Conservation (phyloP, 2,888 invertebrate species). For the Panopea generosa region DNA sequence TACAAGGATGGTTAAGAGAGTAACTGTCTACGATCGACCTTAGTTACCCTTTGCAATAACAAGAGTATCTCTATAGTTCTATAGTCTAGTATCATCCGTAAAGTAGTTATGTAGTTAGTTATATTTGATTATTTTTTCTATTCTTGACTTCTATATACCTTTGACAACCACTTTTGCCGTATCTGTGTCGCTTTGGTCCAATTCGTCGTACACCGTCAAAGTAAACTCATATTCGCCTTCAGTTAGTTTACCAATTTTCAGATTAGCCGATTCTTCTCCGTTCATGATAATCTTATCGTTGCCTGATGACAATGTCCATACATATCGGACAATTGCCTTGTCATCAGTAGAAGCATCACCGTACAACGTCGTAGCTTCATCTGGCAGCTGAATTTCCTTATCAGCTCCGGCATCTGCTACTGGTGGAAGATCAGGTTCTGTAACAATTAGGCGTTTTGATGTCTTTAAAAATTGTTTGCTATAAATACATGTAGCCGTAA, state of each 20-base stretch:
- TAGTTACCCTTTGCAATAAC: too few species aligned
- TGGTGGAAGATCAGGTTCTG: not conserved
- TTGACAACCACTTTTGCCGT: slow-evolving; percentile 29
- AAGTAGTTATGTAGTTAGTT: too few species aligned
- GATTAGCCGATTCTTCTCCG: not conserved
- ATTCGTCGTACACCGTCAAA: slow-evolving; percentile 35
- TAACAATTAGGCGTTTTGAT: too few species aligned
- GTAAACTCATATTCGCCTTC: slow-evolving; percentile 37
- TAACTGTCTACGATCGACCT: too few species aligned
- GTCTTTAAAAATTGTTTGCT: too few species aligned
- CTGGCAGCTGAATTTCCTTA: slow-evolving; percentile 14
- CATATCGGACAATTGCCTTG: slow-evolving; percentile 22
- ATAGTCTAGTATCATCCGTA: too few species aligned
- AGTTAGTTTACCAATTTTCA: slow-evolving; percentile 14
- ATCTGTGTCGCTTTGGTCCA: slow-evolving; percentile 41
- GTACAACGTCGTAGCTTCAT: slow-evolving; percentile 16
- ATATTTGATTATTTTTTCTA: too few species aligned
- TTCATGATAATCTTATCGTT: not conserved
- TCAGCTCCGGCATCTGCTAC: slow-evolving; percentile 10
- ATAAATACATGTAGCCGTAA: too few species aligned
- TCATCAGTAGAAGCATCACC: slow-evolving; percentile 41
- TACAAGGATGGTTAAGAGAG: too few species aligned
- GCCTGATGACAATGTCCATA: slow-evolving; percentile 19
- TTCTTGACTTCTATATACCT: too few species aligned
- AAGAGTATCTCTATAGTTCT: too few species aligned